Base-by-base conservation (phyloP, 2,797 vertebrate species). In the Neosilurus mollespiculum region DNA sequence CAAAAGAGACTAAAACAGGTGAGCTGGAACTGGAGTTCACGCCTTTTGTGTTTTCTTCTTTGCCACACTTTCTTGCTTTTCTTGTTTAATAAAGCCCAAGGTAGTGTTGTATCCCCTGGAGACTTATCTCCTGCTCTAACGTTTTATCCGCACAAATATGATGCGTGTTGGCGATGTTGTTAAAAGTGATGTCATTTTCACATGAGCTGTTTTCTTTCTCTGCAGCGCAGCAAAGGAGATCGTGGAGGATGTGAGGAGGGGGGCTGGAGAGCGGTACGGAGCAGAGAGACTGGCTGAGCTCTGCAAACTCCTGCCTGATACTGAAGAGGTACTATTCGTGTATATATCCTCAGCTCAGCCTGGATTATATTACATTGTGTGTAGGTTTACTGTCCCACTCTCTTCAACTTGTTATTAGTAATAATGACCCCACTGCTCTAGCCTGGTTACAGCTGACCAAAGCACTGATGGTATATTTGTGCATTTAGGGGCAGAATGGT, bases 251-350 rank as follows among this genome's bases (percentile, higher is more conserved):
- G 93, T 96, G 89, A 92, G 88, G 70, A 92, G 86, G 14, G 95
- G 95, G 22, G 87, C 86, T 8, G 94, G 93, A 22, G 93, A 92
- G 59, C 91, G 92, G 61, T 96, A 94, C 0, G 95, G 93, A 82
- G 93, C 94, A 0, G 95, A 96, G 89, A 95, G 93, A 90, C 92
- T 96, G 56, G 12, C 91, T 0, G 95, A 96, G 79, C 94, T 96
- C 80, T 92, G 91, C 89, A 96, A 95, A 89, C 89, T 95, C 49
- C 92, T 96, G 78, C 95, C 95, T 78, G 95, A 96, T 89, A 90
- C 59, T 0, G 94, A 95, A 64, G 95, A 96, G 95, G 95, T 96
- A 81, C 30, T 67, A 22, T 20, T 18, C 2, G 22, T 16, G 2
- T 70, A 0, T 70, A 16, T 59, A 43, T 34, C 54, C 54, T 59